A percentile compares a stretch with the other conserved stretches of the same genome.
Evolutionary conservation across 2,888 invertebrate genomes (phyloP).

Genomic region (Scaptomyza parva): DNA sequence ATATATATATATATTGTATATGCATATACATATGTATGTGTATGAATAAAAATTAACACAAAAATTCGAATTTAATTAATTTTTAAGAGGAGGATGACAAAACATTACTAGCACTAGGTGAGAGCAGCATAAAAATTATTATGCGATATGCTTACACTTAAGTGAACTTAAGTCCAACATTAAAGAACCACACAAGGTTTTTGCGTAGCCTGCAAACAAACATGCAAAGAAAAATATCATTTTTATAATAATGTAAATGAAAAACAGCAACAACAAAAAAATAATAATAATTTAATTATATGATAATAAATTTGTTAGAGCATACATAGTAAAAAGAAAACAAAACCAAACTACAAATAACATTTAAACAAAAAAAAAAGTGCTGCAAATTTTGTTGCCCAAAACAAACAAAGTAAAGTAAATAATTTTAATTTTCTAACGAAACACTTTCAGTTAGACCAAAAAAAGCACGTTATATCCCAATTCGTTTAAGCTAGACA

Average conservation of each 20-base stretch:
- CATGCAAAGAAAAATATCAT: constrained; percentile 67
- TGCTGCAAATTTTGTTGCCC: constrained; percentile 53
- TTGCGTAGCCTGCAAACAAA: constrained; percentile 66
- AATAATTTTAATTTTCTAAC: constrained; percentile 26
- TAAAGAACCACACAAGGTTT: constrained; percentile 65
- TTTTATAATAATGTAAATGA: constrained; percentile 68
- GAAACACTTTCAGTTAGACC: constrained; percentile 36
- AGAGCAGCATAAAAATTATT: constrained; percentile 64
- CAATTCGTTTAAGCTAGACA: constrained; percentile 32
- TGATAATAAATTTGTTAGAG: constrained; percentile 70
- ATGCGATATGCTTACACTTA: constrained; percentile 72
- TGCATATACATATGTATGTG: constrained; percentile 48
- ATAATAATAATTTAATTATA: constrained; percentile 50
- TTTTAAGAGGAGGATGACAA: constrained; percentile 76
- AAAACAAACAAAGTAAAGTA: constrained; percentile 11
- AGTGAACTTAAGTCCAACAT: constrained; percentile 56
- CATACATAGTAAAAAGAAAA: constrained; percentile 43
- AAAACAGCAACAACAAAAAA: constrained; percentile 17
- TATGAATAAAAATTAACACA: constrained; percentile 81
- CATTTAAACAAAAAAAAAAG: constrained; percentile 33
- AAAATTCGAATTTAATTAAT: constrained; percentile 84
- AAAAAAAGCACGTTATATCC: constrained; percentile 32
- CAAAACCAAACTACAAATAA: no score
- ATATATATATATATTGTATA: constrained; percentile 33
- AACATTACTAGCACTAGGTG: constrained; percentile 67